Evolutionary conservation across 2,113 vertebrate species (phyloP).

Genomic region (Strix aluco): DNA sequence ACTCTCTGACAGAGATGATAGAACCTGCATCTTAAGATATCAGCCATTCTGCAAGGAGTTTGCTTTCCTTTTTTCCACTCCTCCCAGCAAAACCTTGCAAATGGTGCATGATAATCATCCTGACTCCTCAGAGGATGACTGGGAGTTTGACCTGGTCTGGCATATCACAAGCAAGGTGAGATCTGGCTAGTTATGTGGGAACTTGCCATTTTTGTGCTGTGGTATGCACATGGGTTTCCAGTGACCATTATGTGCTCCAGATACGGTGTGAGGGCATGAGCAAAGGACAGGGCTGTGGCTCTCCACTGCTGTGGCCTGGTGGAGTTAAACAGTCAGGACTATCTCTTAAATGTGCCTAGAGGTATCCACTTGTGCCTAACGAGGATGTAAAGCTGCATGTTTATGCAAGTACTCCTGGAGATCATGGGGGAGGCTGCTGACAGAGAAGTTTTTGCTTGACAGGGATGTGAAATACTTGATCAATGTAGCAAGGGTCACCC

Average conservation of each 20-base stretch:
- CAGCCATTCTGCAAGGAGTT: rapidly evolving
- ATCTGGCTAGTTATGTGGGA: not conserved
- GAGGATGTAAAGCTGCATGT: not conserved
- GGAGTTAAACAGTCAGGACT: not conserved
- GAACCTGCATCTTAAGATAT: not conserved
- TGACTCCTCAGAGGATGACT: not conserved
- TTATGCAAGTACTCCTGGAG: not conserved
- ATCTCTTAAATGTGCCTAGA: not conserved
- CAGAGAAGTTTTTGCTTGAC: not conserved
- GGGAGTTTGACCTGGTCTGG: not conserved
- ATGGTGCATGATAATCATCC: rapidly evolving
- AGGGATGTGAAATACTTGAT: not conserved
- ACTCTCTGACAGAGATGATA: not conserved
- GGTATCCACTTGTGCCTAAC: not conserved
- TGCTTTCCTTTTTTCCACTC: not conserved
- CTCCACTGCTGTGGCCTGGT: not conserved
- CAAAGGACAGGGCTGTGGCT: not conserved
- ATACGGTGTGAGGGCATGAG: not conserved
- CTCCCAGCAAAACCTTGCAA: not conserved
- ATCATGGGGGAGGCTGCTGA: not conserved
- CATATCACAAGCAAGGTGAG: rapidly evolving
- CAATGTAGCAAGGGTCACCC: not conserved
- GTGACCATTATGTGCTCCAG: not conserved
- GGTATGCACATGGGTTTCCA: not conserved
- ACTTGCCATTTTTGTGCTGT: not conserved